Conservation (phyloP, 2,888 invertebrate species). For the Mythimna albipuncta region DNA sequence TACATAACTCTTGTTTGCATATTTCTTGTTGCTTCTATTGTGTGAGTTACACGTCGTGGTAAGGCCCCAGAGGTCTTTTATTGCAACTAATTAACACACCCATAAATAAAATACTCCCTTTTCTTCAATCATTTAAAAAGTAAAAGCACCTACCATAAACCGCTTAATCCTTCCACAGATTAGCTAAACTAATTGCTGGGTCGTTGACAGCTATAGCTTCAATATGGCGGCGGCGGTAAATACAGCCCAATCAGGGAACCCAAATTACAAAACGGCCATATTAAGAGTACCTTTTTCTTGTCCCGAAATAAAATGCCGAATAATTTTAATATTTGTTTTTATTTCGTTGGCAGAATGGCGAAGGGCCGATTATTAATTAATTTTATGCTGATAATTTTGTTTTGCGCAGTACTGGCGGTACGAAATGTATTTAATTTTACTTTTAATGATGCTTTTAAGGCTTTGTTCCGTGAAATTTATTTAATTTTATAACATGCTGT, state of each 20-base stretch:
- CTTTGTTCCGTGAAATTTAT: constrained; percentile 26
- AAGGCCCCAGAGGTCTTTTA: neutral
- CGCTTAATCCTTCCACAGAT: constrained; percentile 21
- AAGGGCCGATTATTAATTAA: constrained; percentile 26
- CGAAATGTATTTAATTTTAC: constrained; percentile 38
- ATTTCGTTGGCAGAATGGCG: constrained; percentile 13
- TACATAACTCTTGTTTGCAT: too few species aligned
- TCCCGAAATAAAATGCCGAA: constrained; percentile 11
- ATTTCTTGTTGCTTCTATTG: too few species aligned
- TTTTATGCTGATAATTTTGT: constrained; percentile 39
- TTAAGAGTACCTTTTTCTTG: constrained; percentile 25
- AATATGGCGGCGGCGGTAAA: constrained; percentile 7
- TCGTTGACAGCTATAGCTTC: constrained; percentile 30
- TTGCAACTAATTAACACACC: neutral
- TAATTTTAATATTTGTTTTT: constrained; percentile 22
- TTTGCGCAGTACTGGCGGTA: constrained; percentile 10
- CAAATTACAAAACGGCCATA: constrained; percentile 32
- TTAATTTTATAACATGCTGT: constrained; percentile 22
- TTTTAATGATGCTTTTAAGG: constrained; percentile 26
- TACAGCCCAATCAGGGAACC: constrained; percentile 3
- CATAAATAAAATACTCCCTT: neutral
- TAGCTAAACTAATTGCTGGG: constrained; percentile 28
- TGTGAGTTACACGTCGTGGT: too few species aligned
- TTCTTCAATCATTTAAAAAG: constrained; percentile 9
- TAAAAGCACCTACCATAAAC: neutral